A percentile compares a stretch with the other conserved stretches of the same genome.
Conservation (phyloP, 1,140 invertebrate genomes). For the Hylyphantes graminicola region DNA sequence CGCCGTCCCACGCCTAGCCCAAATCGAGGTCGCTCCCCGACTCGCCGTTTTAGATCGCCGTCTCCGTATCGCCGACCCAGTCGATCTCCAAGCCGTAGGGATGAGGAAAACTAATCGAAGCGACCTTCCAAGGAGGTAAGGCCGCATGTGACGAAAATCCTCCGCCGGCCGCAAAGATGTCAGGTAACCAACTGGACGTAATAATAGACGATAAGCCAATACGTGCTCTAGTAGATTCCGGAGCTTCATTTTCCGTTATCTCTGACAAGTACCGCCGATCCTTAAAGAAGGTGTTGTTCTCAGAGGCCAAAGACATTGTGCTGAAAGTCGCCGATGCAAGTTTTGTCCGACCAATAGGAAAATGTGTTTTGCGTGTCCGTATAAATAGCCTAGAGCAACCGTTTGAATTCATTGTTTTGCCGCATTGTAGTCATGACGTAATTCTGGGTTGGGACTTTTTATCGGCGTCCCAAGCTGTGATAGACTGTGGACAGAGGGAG, state of each 20-base stretch:
- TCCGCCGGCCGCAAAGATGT: constrained; percentile 10
- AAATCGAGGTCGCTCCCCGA: background rate
- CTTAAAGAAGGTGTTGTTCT: constrained; percentile 4
- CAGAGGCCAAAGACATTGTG: background rate
- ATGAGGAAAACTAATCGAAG: constrained; percentile 9
- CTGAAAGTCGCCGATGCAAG: constrained; percentile 11
- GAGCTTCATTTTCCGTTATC: background rate
- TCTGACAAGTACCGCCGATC: background rate
- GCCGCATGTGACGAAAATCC: constrained; percentile 24
- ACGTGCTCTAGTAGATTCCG: background rate
- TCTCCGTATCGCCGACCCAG: background rate
- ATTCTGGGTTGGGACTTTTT: constrained; percentile 3
- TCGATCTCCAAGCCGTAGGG: background rate
- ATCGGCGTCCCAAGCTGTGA: background rate
- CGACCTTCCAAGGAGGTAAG: constrained; percentile 5
- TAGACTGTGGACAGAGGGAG: background rate
- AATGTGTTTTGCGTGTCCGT: background rate
- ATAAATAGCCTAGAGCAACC: background rate
- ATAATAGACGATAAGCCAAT: constrained; percentile 17
- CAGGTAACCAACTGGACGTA: background rate
- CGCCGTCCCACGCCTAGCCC: background rate
- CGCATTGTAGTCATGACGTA: constrained; percentile 6
- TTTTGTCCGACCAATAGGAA: constrained; percentile 9
- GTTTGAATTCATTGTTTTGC: constrained; percentile 13
- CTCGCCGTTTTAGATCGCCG: background rate